Evolutionary conservation across 1,140 invertebrate genomes (phyloP).

Genomic region (Bathynomus jamesi): DNA sequence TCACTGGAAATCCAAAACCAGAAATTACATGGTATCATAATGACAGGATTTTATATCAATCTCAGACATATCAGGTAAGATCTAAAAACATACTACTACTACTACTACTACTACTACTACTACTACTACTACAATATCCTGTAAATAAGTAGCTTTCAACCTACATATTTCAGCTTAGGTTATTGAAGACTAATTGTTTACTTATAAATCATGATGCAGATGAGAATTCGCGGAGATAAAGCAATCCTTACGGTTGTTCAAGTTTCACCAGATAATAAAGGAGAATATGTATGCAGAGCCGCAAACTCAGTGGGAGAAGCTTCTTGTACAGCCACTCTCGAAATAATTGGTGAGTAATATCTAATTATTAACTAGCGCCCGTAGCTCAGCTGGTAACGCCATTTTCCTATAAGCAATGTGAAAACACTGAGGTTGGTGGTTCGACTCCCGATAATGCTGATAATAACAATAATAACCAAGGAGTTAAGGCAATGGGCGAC

Average conservation of each 20-base stretch:
- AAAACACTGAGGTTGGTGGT: too few relatives aligned
- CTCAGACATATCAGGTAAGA: slow-evolving; percentile 60
- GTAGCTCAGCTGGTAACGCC: too few relatives aligned
- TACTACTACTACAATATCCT: background rate
- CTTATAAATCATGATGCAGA: slow-evolving; percentile 44
- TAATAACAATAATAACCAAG: too few relatives aligned
- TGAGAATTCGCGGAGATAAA: slow-evolving; percentile 64
- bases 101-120: background rate
- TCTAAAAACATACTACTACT: background rate
- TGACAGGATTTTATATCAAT: slow-evolving; percentile 45
- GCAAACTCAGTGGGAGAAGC: slow-evolving; percentile 70
- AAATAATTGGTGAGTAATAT: slow-evolving; percentile 51
- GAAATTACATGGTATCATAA: slow-evolving; percentile 86
- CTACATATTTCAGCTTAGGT: background rate
- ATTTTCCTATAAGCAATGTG: too few relatives aligned
- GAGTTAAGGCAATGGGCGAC: background rate
- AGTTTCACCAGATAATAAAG: slow-evolving; percentile 61
- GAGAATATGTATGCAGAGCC: slow-evolving; percentile 77
- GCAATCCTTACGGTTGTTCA: slow-evolving; percentile 62
- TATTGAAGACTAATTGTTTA: background rate
- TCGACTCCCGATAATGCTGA: too few relatives aligned
- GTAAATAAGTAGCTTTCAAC: background rate
- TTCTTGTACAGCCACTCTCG: slow-evolving; percentile 68
- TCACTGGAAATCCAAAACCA: slow-evolving; percentile 75
- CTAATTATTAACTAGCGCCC: too few relatives aligned